Percentiles rank a stretch among this genome's conserved stretches.
These are phyloP conservation scores for Dysdera silvatica DNA, from an alignment of 1,140 invertebrate genomes.

Conservation along the genomic window DNA sequence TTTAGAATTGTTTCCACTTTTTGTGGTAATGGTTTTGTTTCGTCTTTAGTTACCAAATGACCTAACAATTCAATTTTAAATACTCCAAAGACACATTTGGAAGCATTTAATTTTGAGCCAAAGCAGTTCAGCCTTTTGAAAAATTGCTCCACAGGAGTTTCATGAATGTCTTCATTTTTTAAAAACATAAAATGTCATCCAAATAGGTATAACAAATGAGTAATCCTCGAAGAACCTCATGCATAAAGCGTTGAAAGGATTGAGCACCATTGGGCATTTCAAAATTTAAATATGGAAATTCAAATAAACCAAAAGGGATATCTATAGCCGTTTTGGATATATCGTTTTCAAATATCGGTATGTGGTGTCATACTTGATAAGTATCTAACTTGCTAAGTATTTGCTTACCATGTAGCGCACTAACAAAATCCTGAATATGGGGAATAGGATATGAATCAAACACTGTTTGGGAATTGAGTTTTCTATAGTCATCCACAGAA, in stretches of 20 bases:
- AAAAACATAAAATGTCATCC: constrained; percentile 6
- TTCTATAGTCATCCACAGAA: too few relatives aligned
- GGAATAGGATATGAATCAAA: background rate
- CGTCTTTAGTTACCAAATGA: background rate
- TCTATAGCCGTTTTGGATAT: background rate
- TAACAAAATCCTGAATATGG: background rate
- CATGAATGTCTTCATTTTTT: background rate
- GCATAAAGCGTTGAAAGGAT: constrained; percentile 4
- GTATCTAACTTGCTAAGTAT: constrained; percentile 8
- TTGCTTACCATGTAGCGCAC: background rate
- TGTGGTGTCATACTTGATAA: background rate
- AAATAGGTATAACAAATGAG: constrained; percentile 1
- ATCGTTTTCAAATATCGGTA: background rate
- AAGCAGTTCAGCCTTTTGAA: background rate
- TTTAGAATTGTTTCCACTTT: constrained; percentile 8
- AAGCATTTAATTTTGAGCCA: background rate
- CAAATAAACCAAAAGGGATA: background rate
- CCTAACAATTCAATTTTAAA: constrained; percentile 2
- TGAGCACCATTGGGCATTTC: background rate
- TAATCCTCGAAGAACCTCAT: background rate
- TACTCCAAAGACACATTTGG: constrained; percentile 3
- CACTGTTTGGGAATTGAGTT: background rate
- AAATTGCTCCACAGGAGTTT: background rate
- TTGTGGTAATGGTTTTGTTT: background rate
- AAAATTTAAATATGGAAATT: constrained; percentile 8